Conservation (phyloP, 2,888 invertebrate species). For the Megamerina dolium region DNA sequence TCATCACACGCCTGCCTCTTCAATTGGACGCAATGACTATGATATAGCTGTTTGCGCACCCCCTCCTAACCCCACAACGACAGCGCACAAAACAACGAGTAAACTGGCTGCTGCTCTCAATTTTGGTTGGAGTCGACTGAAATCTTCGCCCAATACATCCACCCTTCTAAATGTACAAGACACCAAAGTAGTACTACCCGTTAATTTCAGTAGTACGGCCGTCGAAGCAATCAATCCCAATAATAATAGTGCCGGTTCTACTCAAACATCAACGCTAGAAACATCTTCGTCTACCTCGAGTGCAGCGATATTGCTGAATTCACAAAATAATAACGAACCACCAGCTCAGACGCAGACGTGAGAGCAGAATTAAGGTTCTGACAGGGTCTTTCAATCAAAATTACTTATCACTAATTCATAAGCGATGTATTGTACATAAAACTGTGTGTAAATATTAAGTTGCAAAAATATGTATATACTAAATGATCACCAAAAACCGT, state of each 20-base stretch:
- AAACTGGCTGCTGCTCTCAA: constrained; percentile 39
- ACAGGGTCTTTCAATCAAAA: not conserved
- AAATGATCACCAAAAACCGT: no score
- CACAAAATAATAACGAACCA: constrained; percentile 23
- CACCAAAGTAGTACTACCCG: constrained; percentile 10
- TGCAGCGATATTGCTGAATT: constrained; percentile 3
- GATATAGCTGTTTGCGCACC: constrained; percentile 28
- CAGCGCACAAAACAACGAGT: constrained; percentile 26
- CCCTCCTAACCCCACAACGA: constrained; percentile 23
- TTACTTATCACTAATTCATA: not conserved
- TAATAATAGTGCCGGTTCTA: constrained; percentile 36
- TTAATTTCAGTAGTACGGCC: constrained; percentile 14
- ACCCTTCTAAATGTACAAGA: constrained; percentile 18
- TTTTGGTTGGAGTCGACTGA: constrained; percentile 40
- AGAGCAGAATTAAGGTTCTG: constrained; percentile 6
- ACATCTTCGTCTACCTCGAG: constrained; percentile 22
- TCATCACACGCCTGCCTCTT: constrained; percentile 53
- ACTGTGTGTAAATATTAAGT: no score
- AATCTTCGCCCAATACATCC: constrained; percentile 16
- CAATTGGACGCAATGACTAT: constrained; percentile 41
- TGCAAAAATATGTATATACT: no score
- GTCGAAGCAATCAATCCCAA: constrained; percentile 37
- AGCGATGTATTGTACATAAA: constrained; percentile 19
- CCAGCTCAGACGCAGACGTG: constrained; percentile 16
- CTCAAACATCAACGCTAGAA: constrained; percentile 35